A percentile compares a stretch with the other conserved stretches of the same genome.
phyloP scores from a whole-genome alignment of 2,888 invertebrate species.

The Amitus sp. region DNA sequence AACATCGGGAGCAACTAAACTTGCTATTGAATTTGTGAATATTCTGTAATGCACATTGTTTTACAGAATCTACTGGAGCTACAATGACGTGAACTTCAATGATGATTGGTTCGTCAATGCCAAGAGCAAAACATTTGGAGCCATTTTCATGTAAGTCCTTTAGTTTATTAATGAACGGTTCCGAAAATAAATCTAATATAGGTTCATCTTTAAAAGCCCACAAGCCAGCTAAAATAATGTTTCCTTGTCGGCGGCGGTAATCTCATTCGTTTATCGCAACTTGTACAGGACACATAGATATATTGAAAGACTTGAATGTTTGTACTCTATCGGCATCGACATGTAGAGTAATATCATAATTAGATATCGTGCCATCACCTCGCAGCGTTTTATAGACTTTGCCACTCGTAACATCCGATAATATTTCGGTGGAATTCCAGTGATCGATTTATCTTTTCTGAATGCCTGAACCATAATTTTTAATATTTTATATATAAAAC shows the following conservation, averaged over 20 bases:
- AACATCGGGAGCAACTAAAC: constrained; percentile 24
- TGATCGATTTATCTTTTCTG: too few species aligned
- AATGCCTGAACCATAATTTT: too few species aligned
- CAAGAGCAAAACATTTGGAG: constrained; percentile 1
- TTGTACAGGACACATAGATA: background rate
- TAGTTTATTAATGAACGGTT: constrained; percentile 21
- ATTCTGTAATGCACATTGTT: constrained; percentile 17
- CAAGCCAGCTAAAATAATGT: constrained; percentile 25
- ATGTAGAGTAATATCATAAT: background rate
- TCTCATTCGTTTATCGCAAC: constrained; percentile 16
- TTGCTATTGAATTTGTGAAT: constrained; percentile 26
- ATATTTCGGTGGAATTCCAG: too few species aligned
- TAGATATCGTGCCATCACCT: background rate
- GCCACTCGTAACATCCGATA: too few species aligned
- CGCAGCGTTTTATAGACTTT: background rate
- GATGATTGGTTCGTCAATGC: constrained; percentile 11
- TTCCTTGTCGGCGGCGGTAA: constrained; percentile 13
- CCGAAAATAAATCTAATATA: constrained; percentile 12
- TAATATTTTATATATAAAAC: too few species aligned
- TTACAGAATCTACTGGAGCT: constrained; percentile 25
- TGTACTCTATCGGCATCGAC: background rate
- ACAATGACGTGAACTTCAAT: constrained; percentile 21
- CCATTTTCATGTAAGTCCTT: constrained; percentile 17
- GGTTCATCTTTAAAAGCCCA: constrained; percentile 19
- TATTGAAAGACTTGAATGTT: background rate